phyloP scores from a whole-genome alignment of 1,140 invertebrate genomes.

The Eumaeus atala region DNA sequence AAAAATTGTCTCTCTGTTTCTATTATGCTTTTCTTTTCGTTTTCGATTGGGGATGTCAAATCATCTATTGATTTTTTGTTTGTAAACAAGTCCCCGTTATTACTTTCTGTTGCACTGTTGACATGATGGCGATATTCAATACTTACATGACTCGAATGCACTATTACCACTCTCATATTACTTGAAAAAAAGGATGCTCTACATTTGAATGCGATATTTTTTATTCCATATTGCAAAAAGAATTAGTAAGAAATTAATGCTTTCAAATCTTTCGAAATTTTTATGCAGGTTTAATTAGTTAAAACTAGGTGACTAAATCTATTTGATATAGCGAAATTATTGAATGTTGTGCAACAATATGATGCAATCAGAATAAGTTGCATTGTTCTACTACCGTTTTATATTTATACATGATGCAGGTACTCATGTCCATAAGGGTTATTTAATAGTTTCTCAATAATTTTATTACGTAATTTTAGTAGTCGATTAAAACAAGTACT shows the following conservation, averaged over 20 bases:
- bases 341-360: too few species aligned
- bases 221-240: too few species aligned
- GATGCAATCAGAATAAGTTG: too few species aligned
- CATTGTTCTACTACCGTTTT: neutral
- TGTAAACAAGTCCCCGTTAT: conserved; percentile 1
- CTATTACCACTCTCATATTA: conserved; percentile 10
- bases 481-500: conserved; percentile 19
- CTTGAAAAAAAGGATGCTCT: conserved; percentile 13
- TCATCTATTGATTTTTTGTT: neutral
- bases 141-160: conserved; percentile 10
- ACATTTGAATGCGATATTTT: neutral
- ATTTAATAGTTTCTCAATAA: conserved; percentile 46
- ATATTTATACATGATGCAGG: neutral
- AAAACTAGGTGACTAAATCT: too few species aligned
- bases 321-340: too few species aligned
- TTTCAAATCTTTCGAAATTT: too few species aligned
- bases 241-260: too few species aligned
- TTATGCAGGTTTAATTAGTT: too few species aligned
- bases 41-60: conserved; percentile 13
- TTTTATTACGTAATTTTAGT: conserved; percentile 39
- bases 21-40: conserved; percentile 22
- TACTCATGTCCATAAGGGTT: conserved; percentile 20
- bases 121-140: conserved; percentile 5
- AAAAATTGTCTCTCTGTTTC: conserved; percentile 49
- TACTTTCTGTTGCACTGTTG: neutral